Percentiles rank a stretch among this genome's conserved stretches.
Conservation (phyloP, 2,888 invertebrate genomes). For the Apeira syringaria region DNA sequence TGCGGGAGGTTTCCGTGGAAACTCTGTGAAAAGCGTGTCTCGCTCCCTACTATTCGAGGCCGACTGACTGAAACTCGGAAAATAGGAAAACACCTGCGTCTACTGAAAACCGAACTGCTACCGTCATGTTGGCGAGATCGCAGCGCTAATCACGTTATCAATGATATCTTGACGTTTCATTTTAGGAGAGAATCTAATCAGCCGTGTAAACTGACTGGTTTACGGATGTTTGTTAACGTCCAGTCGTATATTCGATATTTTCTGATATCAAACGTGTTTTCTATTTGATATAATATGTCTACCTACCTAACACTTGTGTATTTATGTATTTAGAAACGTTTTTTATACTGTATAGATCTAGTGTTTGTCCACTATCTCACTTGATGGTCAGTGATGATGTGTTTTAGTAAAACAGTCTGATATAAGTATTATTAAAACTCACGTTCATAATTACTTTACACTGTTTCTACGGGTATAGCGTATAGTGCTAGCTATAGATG, state of each 20-base stretch:
- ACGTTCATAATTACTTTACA: too few species aligned
- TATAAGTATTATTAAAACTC: too few species aligned
- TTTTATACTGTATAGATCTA: too few species aligned
- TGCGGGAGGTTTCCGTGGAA: conserved; percentile 33
- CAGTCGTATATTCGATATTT: not conserved
- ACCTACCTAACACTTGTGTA: too few species aligned
- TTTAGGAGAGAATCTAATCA: conserved; percentile 22
- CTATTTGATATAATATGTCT: too few species aligned
- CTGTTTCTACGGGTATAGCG: too few species aligned
- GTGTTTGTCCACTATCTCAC: too few species aligned
- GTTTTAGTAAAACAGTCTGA: too few species aligned
- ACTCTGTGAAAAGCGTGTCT: conserved; percentile 45
- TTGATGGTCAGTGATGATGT: too few species aligned
- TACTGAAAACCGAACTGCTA: conserved; percentile 23
- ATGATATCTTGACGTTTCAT: conserved; percentile 24
- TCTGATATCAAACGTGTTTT: too few species aligned
- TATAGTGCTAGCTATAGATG: too few species aligned
- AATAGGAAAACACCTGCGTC: conserved; percentile 31
- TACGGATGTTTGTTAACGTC: conserved; percentile 2
- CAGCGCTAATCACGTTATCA: conserved; percentile 33
- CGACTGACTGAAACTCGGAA: conserved; percentile 65
- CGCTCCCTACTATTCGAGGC: conserved; percentile 40
- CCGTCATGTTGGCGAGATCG: conserved; percentile 27
- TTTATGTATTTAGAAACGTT: too few species aligned
- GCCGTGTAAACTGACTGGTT: conserved; percentile 17